Percentiles rank a stretch among this genome's conserved stretches.
phyloP scores from a whole-genome alignment of 1,140 invertebrate genomes.

The Macrobrachium rosenbergii region DNA sequence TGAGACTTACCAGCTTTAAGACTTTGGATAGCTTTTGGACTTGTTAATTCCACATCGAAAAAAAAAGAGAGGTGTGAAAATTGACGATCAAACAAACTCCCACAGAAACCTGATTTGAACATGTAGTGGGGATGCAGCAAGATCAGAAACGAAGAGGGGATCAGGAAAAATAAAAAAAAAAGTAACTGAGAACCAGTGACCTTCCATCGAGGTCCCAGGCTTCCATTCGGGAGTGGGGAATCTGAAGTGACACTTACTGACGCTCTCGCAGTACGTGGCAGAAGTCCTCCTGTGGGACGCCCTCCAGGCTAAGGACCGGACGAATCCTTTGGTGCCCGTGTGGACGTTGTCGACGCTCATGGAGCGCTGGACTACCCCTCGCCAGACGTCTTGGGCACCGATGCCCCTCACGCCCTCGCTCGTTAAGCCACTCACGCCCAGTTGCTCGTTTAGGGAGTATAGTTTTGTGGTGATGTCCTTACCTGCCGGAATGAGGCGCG shows the following conservation, averaged over 20 bases:
- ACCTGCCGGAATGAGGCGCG: conserved; percentile 70
- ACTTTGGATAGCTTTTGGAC: no score
- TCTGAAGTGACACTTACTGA: conserved; percentile 26
- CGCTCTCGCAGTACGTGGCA: conserved; percentile 36
- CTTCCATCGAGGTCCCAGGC: no score
- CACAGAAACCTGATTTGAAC: no score
- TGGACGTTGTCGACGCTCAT: conserved; percentile 84
- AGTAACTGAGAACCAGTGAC: no score
- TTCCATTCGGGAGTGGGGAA: no score
- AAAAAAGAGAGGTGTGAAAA: no score
- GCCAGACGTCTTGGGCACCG: conserved; percentile 50
- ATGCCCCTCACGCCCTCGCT: conserved; percentile 15
- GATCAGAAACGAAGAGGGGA: no score
- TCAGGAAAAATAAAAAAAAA: no score
- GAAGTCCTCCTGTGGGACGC: conserved; percentile 40
- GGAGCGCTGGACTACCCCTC: conserved; percentile 72
- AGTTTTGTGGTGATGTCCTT: conserved; percentile 89
- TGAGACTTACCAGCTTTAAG: no score
- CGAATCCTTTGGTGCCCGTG: conserved; percentile 80
- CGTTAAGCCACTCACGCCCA: conserved; percentile 67
- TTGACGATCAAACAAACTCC: no score
- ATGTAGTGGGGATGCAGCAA: no score
- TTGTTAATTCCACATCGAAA: no score
- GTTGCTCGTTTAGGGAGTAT: conserved; percentile 83
- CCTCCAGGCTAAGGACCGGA: conserved; percentile 78